These are phyloP conservation scores for Melangyna quadrimaculata DNA, from an alignment of 2,888 invertebrate species.

Conservation along the genomic window DNA sequence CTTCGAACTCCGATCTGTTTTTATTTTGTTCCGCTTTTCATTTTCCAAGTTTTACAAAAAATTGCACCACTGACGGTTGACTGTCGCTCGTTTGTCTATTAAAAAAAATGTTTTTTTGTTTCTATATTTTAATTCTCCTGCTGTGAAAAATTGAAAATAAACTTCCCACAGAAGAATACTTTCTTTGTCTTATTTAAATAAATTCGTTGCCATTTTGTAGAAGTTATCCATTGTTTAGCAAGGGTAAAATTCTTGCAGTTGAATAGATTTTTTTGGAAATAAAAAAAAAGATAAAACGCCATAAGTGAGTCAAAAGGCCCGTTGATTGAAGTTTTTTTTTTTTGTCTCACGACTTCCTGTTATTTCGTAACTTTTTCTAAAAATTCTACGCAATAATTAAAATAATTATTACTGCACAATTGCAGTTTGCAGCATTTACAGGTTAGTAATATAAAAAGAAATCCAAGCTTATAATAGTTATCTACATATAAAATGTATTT, in stretches of 20 bases:
- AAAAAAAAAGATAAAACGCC: constrained; percentile 44
- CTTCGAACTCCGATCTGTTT: constrained; percentile 26
- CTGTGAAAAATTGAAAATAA: constrained; percentile 26
- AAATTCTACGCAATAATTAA: constrained; percentile 35
- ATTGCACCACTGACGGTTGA: constrained; percentile 51
- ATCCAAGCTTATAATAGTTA: not conserved
- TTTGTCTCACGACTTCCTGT: constrained; percentile 51
- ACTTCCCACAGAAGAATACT: not conserved
- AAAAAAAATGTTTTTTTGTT: constrained; percentile 25
- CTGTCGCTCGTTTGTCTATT: constrained; percentile 37
- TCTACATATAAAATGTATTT: not conserved
- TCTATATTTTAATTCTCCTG: constrained; percentile 27
- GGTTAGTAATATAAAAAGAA: constrained; percentile 32
- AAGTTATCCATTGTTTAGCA: constrained; percentile 35
- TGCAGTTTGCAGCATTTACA: constrained; percentile 39
- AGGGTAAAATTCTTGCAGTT: constrained; percentile 15
- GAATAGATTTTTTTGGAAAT: constrained; percentile 10
- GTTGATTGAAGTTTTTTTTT: constrained; percentile 5
- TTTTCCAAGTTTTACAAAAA: constrained; percentile 44
- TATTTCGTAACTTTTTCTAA: constrained; percentile 53
- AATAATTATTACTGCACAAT: constrained; percentile 41
- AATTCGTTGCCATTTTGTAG: constrained; percentile 46
- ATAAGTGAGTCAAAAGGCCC: constrained; percentile 55
- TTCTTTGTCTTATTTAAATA: constrained; percentile 8
- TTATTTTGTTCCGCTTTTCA: constrained; percentile 53